Conservation (phyloP, 2,888 invertebrate species). For the Dysmachus trigonus region DNA sequence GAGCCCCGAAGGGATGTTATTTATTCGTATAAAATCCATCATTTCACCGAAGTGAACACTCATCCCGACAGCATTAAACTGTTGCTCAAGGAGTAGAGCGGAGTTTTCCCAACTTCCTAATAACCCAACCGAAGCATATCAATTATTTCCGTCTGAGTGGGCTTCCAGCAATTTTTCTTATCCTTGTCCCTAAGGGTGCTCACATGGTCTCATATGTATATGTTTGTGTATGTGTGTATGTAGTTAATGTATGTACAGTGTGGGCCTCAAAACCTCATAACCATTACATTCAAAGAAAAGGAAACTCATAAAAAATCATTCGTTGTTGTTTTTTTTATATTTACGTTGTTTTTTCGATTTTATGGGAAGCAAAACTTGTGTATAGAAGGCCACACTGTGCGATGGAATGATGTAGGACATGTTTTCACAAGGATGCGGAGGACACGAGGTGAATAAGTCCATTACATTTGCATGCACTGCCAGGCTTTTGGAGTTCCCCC, state of each 20-base stretch:
- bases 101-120: not conserved
- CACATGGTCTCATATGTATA: not conserved
- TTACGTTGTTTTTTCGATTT: not conserved
- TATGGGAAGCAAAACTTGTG: not conserved
- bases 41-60: not conserved
- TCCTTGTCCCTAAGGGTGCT: not conserved
- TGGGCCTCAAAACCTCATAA: not conserved
- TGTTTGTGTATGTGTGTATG: too few relatives aligned
- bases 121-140: not conserved
- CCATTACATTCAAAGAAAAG: not conserved
- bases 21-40: not conserved
- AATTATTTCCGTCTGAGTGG: not conserved
- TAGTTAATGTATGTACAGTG: too few relatives aligned
- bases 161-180: not conserved
- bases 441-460: conserved; percentile 24
- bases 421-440: not conserved
- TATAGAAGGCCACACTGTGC: not conserved
- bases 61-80: not conserved
- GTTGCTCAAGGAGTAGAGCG: not conserved
- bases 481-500: not conserved
- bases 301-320: not conserved
- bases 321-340: not conserved
- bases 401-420: conserved; percentile 7
- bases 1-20: not conserved
- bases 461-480: conserved; percentile 11